These are phyloP conservation scores for Akabosia matsudoensis DNA, from an alignment of 1,140 invertebrate species.

Conservation along the genomic window DNA sequence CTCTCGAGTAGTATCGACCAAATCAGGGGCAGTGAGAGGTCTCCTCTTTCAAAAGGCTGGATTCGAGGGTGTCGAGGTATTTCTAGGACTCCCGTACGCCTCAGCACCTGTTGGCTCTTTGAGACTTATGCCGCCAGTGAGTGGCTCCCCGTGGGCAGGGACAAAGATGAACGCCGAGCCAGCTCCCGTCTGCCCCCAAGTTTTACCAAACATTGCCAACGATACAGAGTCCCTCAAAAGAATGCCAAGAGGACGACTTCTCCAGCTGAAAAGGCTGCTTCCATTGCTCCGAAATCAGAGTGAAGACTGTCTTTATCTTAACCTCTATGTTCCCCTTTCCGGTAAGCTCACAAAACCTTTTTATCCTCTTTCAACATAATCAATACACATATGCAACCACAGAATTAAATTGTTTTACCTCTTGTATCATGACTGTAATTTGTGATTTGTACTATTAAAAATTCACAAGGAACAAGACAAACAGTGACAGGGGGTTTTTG, in stretches of 20 bases:
- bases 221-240: slow-evolving; percentile 70
- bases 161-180: slow-evolving; percentile 86
- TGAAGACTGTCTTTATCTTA: slow-evolving; percentile 95
- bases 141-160: slow-evolving; percentile 70
- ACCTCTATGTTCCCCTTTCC: slow-evolving; percentile 91
- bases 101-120: slow-evolving; percentile 54
- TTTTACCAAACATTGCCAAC: slow-evolving; percentile 67
- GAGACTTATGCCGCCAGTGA: slow-evolving; percentile 63
- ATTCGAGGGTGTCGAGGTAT: slow-evolving; percentile 72
- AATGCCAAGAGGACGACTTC: slow-evolving; percentile 80
- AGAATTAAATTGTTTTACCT: too few relatives aligned
- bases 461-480: background rate
- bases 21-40: slow-evolving; percentile 65
- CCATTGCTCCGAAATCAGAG: slow-evolving; percentile 84
- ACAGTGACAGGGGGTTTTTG: background rate
- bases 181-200: slow-evolving; percentile 86
- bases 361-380: too few relatives aligned
- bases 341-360: slow-evolving; percentile 69
- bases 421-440: too few relatives aligned
- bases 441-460: background rate
- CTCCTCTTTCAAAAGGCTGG: slow-evolving; percentile 69
- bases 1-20: slow-evolving; percentile 63
- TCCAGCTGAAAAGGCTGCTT: slow-evolving; percentile 78
- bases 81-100: slow-evolving; percentile 64
- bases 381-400: too few relatives aligned